phyloP scores from a whole-genome alignment of 2,113 vertebrate species.

The Catagonus wagneri region DNA sequence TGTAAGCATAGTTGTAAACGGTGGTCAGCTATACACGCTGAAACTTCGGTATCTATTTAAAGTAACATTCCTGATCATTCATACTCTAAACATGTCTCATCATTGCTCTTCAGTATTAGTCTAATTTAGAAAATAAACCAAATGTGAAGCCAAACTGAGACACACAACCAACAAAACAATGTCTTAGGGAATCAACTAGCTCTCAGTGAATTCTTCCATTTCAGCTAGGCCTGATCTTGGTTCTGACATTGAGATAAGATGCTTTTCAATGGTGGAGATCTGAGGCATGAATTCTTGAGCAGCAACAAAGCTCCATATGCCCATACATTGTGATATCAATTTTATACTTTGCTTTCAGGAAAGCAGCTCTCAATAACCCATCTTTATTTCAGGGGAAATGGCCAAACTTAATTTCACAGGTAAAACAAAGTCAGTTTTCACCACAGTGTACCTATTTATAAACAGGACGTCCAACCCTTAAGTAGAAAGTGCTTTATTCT shows the following conservation, averaged over 20 bases:
- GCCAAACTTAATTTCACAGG: slow-evolving; percentile 42
- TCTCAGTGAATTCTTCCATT: not conserved
- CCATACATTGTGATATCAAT: not conserved
- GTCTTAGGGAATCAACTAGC: not conserved
- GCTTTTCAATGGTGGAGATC: not conserved
- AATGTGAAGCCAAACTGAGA: not conserved
- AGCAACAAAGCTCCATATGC: not conserved
- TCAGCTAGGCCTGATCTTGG: not conserved
- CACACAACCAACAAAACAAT: not conserved
- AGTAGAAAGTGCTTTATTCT: slow-evolving; percentile 56
- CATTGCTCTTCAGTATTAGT: not conserved
- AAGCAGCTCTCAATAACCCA: slow-evolving; percentile 11
- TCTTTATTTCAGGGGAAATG: slow-evolving; percentile 51
- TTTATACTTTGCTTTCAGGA: slow-evolving; percentile 55
- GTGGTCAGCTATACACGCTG: not conserved
- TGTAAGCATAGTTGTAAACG: not conserved
- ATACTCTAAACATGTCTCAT: not conserved
- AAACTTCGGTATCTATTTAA: not conserved
- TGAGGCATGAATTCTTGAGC: not conserved
- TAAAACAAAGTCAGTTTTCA: slow-evolving; percentile 64
- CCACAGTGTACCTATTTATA: slow-evolving; percentile 46
- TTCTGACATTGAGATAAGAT: not conserved
- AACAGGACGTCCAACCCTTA: slow-evolving; percentile 8
- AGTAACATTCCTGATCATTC: not conserved
- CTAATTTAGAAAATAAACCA: slow-evolving; percentile 5